Base-by-base conservation (phyloP, 2,797 vertebrate species). In the Hapalemur alaotrensis region DNA sequence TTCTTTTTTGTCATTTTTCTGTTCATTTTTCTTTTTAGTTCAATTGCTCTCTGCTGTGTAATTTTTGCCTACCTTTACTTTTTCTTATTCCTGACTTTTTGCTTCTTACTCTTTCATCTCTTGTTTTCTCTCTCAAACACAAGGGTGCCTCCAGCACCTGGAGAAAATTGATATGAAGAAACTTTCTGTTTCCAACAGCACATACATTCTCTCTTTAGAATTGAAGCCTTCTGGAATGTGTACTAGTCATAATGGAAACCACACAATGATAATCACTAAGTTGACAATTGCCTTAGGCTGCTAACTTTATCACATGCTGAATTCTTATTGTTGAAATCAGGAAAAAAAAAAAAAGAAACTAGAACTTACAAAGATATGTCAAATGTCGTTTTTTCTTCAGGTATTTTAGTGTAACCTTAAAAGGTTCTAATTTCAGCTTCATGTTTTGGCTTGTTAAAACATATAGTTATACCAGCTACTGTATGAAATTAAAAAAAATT, bases 111-210 rank as follows among this genome's bases (percentile, higher is more conserved):
- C 38, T 82, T 90, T 91, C 57, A 43, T 28, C 12, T 93, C 43
- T 57, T 82, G 2, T 79, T 89, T 94, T 70, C 12, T 63, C 20
- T 90, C n/a, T 38, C 32, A 35, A 14, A 86, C n/a, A 48, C 7
- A 4, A n/a, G 5, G 48, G 2, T 75, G 69, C 70, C 43, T 91
- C 12, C 75, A 89, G 65, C 41, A 78, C 25, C 35, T 75, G 43
- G 89, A 93, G 35, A 95, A 46, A 30, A 81, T 5, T 87, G 50
- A 28, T 0, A 20, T 75, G 30, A 91, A 93, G 30, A 61, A 92
- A 65, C 38, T 90, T 97, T 82, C 41, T 89, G 14, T 92, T 92
- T 96, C 38, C 57, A 96, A 78, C 48, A 89, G 20, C 48, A 93
- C 7, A 84, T 52, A 78, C 30, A 65, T 90, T 89, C 70, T 87